Conservation (phyloP, 2,797 vertebrate genomes). For the Chelmon rostratus region DNA sequence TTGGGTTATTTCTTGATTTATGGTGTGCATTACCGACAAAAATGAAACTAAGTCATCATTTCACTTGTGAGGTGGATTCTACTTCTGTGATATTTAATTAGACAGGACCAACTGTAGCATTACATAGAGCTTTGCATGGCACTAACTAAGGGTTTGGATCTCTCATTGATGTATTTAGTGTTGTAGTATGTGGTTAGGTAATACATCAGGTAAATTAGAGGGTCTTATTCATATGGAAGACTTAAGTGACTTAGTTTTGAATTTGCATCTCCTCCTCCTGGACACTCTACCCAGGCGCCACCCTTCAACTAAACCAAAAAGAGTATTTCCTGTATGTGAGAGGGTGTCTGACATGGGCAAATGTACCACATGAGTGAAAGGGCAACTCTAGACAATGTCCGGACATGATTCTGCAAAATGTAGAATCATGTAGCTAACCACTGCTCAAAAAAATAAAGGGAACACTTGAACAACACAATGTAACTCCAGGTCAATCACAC, state of each 20-base stretch:
- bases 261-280: too few species aligned
- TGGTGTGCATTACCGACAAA: constrained; percentile 44
- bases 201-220: background rate
- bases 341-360: too few species aligned
- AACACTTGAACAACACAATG: too few species aligned
- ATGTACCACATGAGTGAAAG: too few species aligned
- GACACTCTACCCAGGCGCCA: too few species aligned
- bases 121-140: constrained; percentile 6
- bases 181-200: constrained; percentile 7
- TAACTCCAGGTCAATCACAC: too few species aligned
- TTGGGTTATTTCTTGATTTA: constrained; percentile 21
- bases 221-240: background rate
- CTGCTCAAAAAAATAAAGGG: too few species aligned
- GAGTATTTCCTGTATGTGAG: too few species aligned
- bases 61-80: constrained; percentile 7
- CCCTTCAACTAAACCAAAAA: too few species aligned
- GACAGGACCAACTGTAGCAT: background rate
- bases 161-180: constrained; percentile 19
- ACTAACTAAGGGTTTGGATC: background rate
- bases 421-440: too few species aligned
- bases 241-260: background rate
- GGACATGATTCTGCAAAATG: too few species aligned
- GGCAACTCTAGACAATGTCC: too few species aligned
- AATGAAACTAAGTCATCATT: background rate
- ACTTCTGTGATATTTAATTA: background rate